These are phyloP conservation scores for Drosophila niveifrons DNA, from an alignment of 2,888 invertebrate genomes.

Conservation along the genomic window DNA sequence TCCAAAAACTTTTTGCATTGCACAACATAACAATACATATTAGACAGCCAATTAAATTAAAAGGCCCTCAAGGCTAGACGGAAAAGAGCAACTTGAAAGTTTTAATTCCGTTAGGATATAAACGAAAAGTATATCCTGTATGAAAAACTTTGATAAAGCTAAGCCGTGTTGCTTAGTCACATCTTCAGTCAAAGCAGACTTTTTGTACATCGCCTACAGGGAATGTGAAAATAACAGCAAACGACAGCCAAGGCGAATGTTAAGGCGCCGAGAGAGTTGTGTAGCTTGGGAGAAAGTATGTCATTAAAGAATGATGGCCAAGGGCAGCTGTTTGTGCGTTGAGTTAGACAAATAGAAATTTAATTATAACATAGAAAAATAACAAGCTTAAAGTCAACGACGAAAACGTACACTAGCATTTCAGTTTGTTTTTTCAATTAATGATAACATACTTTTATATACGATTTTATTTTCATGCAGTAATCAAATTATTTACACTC, in stretches of 20 bases:
- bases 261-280: conserved; percentile 36
- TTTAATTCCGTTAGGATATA: neutral
- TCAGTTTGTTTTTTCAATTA: neutral
- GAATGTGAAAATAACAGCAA: conserved; percentile 9
- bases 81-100: conserved; percentile 4
- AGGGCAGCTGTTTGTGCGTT: neutral
- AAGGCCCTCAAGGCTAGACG: conserved; percentile 46
- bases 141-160: neutral
- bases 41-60: conserved; percentile 67
- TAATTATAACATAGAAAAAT: conserved; percentile 48
- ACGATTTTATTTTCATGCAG: neutral
- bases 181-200: neutral
- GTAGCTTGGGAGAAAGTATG: conserved; percentile 6
- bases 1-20: conserved; percentile 36
- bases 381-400: neutral
- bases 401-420: neutral
- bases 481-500: neutral
- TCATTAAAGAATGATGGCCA: conserved; percentile 2
- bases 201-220: neutral
- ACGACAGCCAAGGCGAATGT: conserved; percentile 12
- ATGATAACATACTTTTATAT: neutral
- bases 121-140: conserved; percentile 16
- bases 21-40: conserved; percentile 46
- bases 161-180: neutral
- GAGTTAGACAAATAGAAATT: conserved; percentile 49